phyloP scores from a whole-genome alignment of 2,888 invertebrate genomes.

The Drosophila kambysellisi region DNA sequence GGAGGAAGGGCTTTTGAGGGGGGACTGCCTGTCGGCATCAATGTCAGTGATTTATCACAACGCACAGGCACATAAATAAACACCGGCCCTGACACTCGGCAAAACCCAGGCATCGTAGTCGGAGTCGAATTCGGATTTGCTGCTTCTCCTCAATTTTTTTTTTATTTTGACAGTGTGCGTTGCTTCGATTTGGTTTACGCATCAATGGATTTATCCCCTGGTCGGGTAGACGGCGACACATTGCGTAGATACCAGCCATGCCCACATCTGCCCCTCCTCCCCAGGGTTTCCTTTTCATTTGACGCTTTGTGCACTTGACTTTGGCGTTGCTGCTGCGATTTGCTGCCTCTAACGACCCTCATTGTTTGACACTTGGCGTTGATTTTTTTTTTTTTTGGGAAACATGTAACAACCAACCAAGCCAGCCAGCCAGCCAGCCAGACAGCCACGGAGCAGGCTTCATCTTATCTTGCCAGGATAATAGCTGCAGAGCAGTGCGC shows the following conservation, averaged over 20 bases:
- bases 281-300: constrained; percentile 72
- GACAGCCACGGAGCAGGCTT: constrained; percentile 27
- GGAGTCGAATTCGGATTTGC: constrained; percentile 49
- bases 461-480: constrained; percentile 58
- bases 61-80: constrained; percentile 75
- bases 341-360: constrained; percentile 77
- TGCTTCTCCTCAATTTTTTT: constrained; percentile 32
- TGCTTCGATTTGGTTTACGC: constrained; percentile 73
- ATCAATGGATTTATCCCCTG: constrained; percentile 70
- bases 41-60: constrained; percentile 77
- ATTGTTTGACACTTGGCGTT: constrained; percentile 78
- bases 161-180: constrained; percentile 68
- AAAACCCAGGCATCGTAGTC: constrained; percentile 17
- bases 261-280: neutral
- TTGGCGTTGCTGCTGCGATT: constrained; percentile 64
- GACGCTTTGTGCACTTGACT: constrained; percentile 80
- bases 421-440: constrained; percentile 22
- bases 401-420: constrained; percentile 23
- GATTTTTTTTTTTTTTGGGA: constrained; percentile 51
- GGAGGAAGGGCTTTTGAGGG: neutral
- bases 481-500: constrained; percentile 53
- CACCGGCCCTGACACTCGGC: constrained; percentile 61
- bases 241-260: neutral
- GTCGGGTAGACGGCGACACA: constrained; percentile 5
- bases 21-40: constrained; percentile 67